A percentile compares a stretch with the other conserved stretches of the same genome.
These are phyloP conservation scores for Vannuccia rotundouncinata DNA, from an alignment of 2,888 invertebrate genomes.

Conservation along the genomic window DNA sequence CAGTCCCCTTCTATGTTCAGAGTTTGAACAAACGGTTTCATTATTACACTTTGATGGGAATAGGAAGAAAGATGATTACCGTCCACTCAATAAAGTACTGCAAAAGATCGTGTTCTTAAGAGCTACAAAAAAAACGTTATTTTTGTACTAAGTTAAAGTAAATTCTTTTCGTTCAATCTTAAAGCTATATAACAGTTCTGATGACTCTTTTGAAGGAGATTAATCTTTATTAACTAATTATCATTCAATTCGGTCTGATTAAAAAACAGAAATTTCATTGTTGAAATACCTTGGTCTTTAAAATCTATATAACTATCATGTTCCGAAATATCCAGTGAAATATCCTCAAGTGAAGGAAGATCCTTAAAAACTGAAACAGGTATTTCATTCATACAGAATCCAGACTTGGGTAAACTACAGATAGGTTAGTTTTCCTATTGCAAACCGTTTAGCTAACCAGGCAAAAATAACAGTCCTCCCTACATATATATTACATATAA, in stretches of 20 bases:
- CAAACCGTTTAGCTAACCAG: background rate
- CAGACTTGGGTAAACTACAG: conserved; percentile 3
- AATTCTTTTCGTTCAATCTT: conserved; percentile 15
- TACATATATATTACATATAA: too few species aligned
- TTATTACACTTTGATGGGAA: too few species aligned
- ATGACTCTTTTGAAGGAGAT: conserved; percentile 17
- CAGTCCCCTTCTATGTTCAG: too few species aligned
- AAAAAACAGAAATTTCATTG: background rate
- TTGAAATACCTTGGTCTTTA: conserved; percentile 14
- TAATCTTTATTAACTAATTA: background rate
- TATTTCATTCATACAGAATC: background rate
- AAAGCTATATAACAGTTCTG: background rate
- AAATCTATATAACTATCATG: conserved; percentile 5
- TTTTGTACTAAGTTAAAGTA: conserved; percentile 17
- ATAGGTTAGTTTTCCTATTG: conserved; percentile 5
- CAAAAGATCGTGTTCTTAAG: background rate
- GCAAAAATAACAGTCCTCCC: conserved; percentile 9
- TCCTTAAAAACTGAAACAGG: conserved; percentile 4
- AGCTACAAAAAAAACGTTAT: background rate
- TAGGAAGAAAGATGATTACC: background rate
- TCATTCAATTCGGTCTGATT: conserved; percentile 13
- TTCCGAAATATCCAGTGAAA: conserved; percentile 6
- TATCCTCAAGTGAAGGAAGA: conserved; percentile 13
- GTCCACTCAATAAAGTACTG: conserved; percentile 11
- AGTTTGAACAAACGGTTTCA: too few species aligned